Evolutionary conservation across 2,888 invertebrate species (phyloP), one percentile per base, ranked within the genome.

Genomic region (Drosophila macrospina): DNA sequence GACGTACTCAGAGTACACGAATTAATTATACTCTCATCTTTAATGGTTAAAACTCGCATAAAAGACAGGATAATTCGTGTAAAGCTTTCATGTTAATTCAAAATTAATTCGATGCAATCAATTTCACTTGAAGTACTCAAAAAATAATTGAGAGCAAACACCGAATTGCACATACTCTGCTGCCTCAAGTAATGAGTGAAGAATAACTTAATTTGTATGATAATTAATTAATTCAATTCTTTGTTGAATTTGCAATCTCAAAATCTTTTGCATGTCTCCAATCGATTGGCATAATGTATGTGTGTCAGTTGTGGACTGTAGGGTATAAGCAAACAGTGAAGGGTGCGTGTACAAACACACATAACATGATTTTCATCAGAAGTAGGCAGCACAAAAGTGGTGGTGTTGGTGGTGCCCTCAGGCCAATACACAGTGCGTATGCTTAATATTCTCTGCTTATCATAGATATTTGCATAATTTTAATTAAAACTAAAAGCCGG

Each of bases 391-490:
- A 28, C 13, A 36, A 60, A 52, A 26, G 3, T 36, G 36, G 39
- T 10, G 41, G 2, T 36, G 36, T 36, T 7, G 36, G 16, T 15
- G 6, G 51, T n/a, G 32, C 41, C 10, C 26, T 16, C 30, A 16
- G 15, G 37, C n/a, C 26, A n/a, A 44, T 52, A 45, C 30, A 7
- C 26, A 16, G 30, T 44, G 37, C 60, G 67, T 63, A 73, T 73
- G 50, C 39, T 51, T 54, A 28, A 63, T 70, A 57, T 73, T 55
- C 20, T 20, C 36, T 36, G 60, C 39, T 67, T 71, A 70, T 50
- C 51, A 44, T 30, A 47, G 44, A 60, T 62, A 70, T 86, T 82
- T 86, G 64, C 78, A 86, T 80, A 83, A 80, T 80, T 80, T 80
- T 80, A 86, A 80, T 80, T 83, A 82, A 82, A 68, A 61, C 30